phyloP scores from a whole-genome alignment of 2,797 vertebrate genomes.

The Mycteria americana region DNA sequence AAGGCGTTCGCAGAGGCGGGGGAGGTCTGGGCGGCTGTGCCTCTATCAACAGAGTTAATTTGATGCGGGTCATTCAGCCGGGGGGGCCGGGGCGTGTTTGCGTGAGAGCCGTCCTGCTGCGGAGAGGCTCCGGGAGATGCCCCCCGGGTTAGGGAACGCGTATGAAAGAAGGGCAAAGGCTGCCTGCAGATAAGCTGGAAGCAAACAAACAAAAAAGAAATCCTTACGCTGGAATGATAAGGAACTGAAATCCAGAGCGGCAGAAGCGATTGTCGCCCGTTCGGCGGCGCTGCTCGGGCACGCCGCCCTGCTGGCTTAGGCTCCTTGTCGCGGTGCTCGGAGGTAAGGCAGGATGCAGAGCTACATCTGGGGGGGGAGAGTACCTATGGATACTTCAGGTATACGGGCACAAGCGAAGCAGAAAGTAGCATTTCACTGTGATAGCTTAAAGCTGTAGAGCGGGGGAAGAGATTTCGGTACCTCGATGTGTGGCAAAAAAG shows the following conservation, averaged over 20 bases:
- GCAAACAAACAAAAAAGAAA: not conserved
- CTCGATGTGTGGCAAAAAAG: not conserved
- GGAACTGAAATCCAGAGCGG: not conserved
- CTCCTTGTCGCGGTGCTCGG: not conserved
- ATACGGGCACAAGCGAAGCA: not conserved
- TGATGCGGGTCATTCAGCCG: not conserved
- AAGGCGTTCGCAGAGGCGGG: not conserved
- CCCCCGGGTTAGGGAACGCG: not conserved
- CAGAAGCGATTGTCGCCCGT: not conserved
- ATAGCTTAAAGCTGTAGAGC: too few species aligned
- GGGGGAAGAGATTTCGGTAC: not conserved
- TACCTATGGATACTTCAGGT: too few species aligned
- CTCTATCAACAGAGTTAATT: rapidly evolving
- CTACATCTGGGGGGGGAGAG: rapidly evolving
- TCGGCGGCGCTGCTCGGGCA: not conserved
- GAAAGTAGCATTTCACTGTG: not conserved
- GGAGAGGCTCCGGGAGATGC: not conserved
- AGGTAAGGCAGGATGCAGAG: not conserved
- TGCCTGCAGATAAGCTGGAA: not conserved
- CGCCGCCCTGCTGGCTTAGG: not conserved
- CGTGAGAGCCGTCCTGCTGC: not conserved
- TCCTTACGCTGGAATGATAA: not conserved
- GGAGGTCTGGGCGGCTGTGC: not conserved
- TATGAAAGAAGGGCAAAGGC: not conserved
- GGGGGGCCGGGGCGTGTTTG: too few species aligned